Evolutionary conservation across 1,140 invertebrate species (phyloP), one percentile per base, ranked within the genome.

Genomic region (Cecropterus lyciades): DNA sequence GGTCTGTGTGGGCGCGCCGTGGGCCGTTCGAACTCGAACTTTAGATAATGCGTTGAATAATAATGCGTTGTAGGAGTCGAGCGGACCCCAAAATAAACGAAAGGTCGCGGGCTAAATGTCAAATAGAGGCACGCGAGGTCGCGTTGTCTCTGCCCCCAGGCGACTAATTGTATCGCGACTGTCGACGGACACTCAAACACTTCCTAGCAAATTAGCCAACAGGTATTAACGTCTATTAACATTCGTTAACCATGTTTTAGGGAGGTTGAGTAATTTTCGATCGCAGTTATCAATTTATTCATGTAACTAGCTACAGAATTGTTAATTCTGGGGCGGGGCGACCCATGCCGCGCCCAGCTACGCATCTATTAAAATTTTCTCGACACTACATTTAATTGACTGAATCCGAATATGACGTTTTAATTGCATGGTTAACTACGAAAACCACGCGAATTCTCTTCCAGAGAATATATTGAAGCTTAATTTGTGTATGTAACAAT

Each of bases 101-200:
- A 82, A 86, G 85, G 84, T 87, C 83, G 70, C 81, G 73, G 82
- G 82, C 79, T 80, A 84, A 87, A 87, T 87, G 85, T 86, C 85
- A 86, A 81, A 74, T 65, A 63, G 71, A 77, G 75, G 70, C 77
- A 80, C 73, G 75, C 83, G 83, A 83, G 79, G 83, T 83, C 79
- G 72, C 55, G 63, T 59, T 72, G 65, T 65, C 74, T 70, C 71
- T 72, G 81, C 79, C 81, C 75, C 63, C 67, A 46, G 74, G 79
- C 78, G 55, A 70, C 64, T 73, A 79, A 80, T 84, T 83, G 72
- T 79, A 73, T 73, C 78, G 77, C 78, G 73, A 79, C 77, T 65
- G 64, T 64, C 69, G 69, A 72, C 72, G 69, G 67, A 72, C 71
- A 73, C 69, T 71, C 74, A 48, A 73, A 77, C 66, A 13, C 56